phyloP scores from a whole-genome alignment of 2,888 invertebrate genomes.

The Melanophora roralis region DNA sequence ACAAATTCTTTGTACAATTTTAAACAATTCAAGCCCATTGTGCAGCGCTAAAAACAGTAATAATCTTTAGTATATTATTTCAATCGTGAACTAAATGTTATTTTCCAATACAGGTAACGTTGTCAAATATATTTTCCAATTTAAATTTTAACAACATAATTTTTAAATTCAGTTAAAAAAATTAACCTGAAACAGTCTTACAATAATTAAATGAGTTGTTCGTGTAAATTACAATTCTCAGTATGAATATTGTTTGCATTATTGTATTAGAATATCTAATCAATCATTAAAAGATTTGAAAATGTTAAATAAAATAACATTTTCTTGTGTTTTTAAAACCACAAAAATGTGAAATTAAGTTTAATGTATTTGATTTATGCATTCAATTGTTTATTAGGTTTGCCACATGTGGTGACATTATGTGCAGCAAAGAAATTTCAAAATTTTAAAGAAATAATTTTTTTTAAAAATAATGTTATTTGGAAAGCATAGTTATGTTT shows the following conservation, averaged over 20 bases:
- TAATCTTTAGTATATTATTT: too few species aligned
- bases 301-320: neutral
- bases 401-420: neutral
- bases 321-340: neutral
- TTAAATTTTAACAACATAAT: constrained; percentile 23
- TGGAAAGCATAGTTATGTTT: too few species aligned
- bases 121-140: constrained; percentile 25
- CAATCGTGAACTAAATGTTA: constrained; percentile 13
- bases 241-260: neutral
- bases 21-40: too few species aligned
- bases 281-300: neutral
- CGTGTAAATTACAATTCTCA: neutral
- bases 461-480: too few species aligned
- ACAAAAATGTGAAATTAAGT: too few species aligned
- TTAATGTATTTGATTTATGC: neutral
- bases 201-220: neutral
- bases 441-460: too few species aligned
- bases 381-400: neutral
- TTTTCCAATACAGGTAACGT: constrained; percentile 32
- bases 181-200: neutral
- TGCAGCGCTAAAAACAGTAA: too few species aligned
- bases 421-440: too few species aligned
- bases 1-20: too few species aligned
- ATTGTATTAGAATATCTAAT: neutral
- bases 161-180: neutral